Base-by-base conservation (phyloP, 2,113 vertebrate genomes). In the Macquaria australasica region DNA sequence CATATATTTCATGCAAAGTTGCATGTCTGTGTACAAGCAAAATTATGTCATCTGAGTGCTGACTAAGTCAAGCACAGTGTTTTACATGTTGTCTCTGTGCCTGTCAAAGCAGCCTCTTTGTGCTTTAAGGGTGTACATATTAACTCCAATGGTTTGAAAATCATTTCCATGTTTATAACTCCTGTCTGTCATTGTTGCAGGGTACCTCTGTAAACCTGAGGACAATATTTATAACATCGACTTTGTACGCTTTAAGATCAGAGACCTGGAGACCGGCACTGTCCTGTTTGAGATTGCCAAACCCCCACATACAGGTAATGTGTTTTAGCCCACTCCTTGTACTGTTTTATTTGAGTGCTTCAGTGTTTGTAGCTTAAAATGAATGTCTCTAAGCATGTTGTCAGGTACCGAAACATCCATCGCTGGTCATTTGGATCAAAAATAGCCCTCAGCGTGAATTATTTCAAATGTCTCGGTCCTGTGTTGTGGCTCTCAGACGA, bases 201-300 rank as follows among this genome's bases (percentile, higher is more conserved):
- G 96, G 85, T 99, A 99, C 89, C 94, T 99, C 58, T 99, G 97
- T 90, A 97, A 96, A 91, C 97, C 97, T 0, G 97, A 99, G 81
- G 98, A 98, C 91, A 99, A 99, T 39, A 85, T 99, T 88, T 98
- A 97, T 84, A 97, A 96, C 80, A 97, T 99, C 37, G 97, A 98
- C 87, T 98, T 98, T 88, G 97, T 97, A 8, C 97, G 97, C 77
- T 99, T 99, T 92, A 98, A 98, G 94, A 98, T 99, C 88, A 95
- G 98, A 82, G 98, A 99, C 91, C 93, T 99, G 90, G 98, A 98
- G 92, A 97, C 96, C 0, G 95, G 97, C 80, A 97, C 97, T 0
- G 97, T 98, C 82, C 94, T 98, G 10, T 99, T 99, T 95, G 98
- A 99, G 94, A 98, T 99, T 25, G 97, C 97, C 87, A 99, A 99